Base-by-base conservation (phyloP, 2,797 vertebrate genomes). In the Lepidocolaptes lacrymiger region DNA sequence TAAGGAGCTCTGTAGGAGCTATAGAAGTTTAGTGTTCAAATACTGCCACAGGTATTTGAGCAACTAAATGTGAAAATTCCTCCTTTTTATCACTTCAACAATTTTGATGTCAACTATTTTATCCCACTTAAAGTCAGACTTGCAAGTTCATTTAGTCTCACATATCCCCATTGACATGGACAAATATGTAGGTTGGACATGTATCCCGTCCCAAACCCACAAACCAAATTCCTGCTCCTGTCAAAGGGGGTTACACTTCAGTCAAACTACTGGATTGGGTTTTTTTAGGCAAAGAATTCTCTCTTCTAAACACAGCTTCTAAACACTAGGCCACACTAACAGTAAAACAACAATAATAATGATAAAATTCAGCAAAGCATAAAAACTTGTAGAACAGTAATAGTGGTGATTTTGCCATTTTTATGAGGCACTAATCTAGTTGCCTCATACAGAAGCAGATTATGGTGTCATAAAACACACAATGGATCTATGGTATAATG, bases 381-480 rank as follows among this genome's bases (percentile, higher is more conserved):
- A 95, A 95, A 93, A 92, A 85, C 91, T 92, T 96, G 91, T 93
- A 92, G 79, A 95, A 92, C 91, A 93, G 66, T 52, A 90, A 78
- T 80, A 85, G 72, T 61, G 54, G 51, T 77, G 66, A 56, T 94
- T 95, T 76, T 96, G 85, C 91, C 84, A 79, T 81, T 97, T 97
- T 97, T 97, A 96, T 80, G 95, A 94, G 92, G 67, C 87, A 84
- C 69, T 97, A 97, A 97, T 97, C 48, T 41, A 94, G 95, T 97
- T 97, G 76, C 83, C 80, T 97, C 85, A 43, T 93, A 97, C 77
- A 37, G 82, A 96, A 96, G 66, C 91, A 94, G 94, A 96, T 97
- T 97, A 97, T 96, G 88, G 86, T 79, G 88, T 97, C 93, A 64
- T 98, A 98, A 98, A 97, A 77, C 83, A 96, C 91, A 85, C 95